These are phyloP conservation scores for Cosmopolites sordidus DNA, from an alignment of 2,888 invertebrate genomes.

Conservation along the genomic window DNA sequence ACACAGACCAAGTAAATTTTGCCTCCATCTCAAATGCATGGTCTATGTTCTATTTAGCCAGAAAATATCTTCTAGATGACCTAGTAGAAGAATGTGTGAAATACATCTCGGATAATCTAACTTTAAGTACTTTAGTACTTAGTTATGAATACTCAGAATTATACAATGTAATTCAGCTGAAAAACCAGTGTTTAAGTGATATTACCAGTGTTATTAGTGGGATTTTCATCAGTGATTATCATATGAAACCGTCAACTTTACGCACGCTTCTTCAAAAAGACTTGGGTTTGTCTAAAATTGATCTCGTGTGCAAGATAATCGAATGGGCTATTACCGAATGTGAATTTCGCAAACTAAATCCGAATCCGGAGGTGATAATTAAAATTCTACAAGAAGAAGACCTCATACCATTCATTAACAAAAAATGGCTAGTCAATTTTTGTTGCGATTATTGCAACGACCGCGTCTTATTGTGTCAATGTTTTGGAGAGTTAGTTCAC, in stretches of 20 bases:
- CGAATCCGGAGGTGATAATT: conserved; percentile 48
- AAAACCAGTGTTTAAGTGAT: conserved; percentile 52
- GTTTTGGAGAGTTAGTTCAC: conserved; percentile 27
- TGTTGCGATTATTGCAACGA: conserved; percentile 27
- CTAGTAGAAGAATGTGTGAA: conserved; percentile 52
- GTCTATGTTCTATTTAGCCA: conserved; percentile 60
- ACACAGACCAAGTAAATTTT: conserved; percentile 57
- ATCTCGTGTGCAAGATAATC: conserved; percentile 53
- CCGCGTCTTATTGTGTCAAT: conserved; percentile 23
- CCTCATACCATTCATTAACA: conserved; percentile 30
- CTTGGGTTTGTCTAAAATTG: conserved; percentile 47
- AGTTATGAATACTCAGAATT: conserved; percentile 60
- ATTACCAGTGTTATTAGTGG: conserved; percentile 56
- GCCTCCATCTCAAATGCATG: conserved; percentile 57
- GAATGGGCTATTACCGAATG: conserved; percentile 56
- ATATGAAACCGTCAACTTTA: conserved; percentile 52
- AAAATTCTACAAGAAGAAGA: conserved; percentile 29
- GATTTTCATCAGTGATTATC: conserved; percentile 50
- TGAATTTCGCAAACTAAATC: conserved; percentile 43
- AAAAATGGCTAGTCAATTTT: conserved; percentile 24
- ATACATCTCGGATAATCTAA: conserved; percentile 54
- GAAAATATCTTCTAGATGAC: conserved; percentile 60
- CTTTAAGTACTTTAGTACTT: conserved; percentile 56
- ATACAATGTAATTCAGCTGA: conserved; percentile 54
- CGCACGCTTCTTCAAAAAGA: conserved; percentile 44